Conservation (phyloP, 2,888 invertebrate species). For the Sericinus montela region DNA sequence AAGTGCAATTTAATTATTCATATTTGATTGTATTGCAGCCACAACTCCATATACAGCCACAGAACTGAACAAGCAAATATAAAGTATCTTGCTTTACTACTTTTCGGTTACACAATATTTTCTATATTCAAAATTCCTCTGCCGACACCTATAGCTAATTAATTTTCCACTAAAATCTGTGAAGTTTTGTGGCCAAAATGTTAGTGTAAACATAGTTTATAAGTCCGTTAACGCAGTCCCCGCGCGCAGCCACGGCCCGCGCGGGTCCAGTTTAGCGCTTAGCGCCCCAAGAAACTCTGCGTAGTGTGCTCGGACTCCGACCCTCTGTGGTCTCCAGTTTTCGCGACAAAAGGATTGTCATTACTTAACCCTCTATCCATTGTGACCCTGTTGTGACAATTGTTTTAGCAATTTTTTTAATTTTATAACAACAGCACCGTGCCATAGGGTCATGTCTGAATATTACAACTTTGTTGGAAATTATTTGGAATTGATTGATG, state of each 20-base stretch:
- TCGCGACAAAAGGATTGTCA: background rate
- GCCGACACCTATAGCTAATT: no score
- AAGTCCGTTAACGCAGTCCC: conserved; percentile 65
- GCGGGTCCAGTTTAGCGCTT: conserved; percentile 52
- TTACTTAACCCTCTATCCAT: background rate
- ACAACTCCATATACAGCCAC: conserved; percentile 26
- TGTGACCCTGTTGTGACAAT: background rate
- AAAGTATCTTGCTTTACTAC: no score
- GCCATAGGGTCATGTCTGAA: no score
- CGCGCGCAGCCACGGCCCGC: conserved; percentile 67
- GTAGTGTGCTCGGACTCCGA: conserved; percentile 36
- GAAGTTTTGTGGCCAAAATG: conserved; percentile 27
- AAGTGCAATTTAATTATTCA: no score
- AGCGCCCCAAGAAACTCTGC: conserved; percentile 64
- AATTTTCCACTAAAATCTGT: no score
- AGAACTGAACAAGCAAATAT: conserved; percentile 14
- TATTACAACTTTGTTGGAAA: no score
- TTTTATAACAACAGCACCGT: no score
- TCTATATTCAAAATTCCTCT: no score
- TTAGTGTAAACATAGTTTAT: conserved; percentile 39
- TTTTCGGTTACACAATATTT: no score
- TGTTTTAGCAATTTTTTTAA: no score
- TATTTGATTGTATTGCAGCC: conserved; percentile 21
- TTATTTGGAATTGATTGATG: no score
- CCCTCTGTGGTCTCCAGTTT: conserved; percentile 14